Percentiles rank a stretch among this genome's conserved stretches.
These are phyloP conservation scores for Leiothrix lutea DNA, from an alignment of 2,113 vertebrate genomes.

Conservation along the genomic window DNA sequence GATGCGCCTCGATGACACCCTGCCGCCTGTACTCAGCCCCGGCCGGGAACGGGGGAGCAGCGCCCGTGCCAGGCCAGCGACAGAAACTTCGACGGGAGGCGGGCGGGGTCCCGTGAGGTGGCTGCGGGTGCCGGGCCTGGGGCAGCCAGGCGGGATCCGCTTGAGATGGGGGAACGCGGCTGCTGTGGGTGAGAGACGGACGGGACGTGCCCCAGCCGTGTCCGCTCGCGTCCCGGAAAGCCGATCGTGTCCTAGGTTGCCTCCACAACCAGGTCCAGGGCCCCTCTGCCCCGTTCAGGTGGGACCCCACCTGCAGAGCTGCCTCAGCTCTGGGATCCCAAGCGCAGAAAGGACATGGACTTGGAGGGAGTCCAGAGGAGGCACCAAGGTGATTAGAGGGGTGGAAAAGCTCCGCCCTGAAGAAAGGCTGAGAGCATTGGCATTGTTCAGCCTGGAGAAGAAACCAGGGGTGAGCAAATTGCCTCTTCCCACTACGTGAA, in stretches of 20 bases:
- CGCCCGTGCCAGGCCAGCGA: not conserved
- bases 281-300: not conserved
- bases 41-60: not conserved
- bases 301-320: not conserved
- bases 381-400: no score
- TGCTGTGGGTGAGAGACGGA: fast-evolving
- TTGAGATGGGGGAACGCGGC: fast-evolving
- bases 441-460: not conserved
- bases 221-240: not conserved
- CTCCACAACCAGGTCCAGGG: not conserved
- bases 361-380: not conserved
- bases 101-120: not conserved
- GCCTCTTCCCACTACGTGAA: not conserved
- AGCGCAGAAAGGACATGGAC: not conserved
- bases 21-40: not conserved
- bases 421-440: not conserved
- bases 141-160: not conserved
- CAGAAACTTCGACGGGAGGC: not conserved
- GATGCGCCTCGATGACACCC: not conserved
- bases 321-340: not conserved
- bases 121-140: no score
- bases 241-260: no score
- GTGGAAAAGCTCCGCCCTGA: not conserved
- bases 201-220: fast-evolving
- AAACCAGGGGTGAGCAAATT: not conserved